phyloP scores from a whole-genome alignment of 2,113 vertebrate species.

The Tragelaphus buxtoni region DNA sequence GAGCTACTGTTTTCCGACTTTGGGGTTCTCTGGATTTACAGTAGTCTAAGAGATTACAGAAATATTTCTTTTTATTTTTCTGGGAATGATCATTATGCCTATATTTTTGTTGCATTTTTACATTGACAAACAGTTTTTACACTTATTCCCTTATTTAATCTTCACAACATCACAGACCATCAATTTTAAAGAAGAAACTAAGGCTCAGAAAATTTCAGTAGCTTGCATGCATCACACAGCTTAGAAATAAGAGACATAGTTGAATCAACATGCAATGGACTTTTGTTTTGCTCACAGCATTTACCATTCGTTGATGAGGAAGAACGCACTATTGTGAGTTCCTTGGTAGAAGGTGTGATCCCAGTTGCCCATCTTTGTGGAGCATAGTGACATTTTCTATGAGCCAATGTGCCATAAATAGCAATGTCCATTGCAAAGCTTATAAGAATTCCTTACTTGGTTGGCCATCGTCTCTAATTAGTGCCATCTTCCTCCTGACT shows the following conservation, averaged over 20 bases:
- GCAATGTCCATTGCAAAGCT: neutral
- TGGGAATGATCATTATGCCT: neutral
- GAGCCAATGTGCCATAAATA: neutral
- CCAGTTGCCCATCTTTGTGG: neutral
- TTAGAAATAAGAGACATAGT: neutral
- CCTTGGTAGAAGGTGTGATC: neutral
- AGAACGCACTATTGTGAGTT: neutral
- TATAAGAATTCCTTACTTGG: neutral
- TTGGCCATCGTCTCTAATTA: neutral
- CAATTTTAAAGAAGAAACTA: neutral
- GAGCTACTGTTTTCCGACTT: neutral
- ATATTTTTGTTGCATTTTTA: neutral
- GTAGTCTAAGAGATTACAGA: neutral
- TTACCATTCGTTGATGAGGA: neutral
- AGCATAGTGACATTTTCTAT: neutral
- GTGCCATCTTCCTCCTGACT: neutral
- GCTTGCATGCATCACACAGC: neutral
- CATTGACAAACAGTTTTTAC: neutral
- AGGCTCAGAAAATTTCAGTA: neutral
- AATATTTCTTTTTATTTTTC: neutral
- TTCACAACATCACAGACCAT: neutral
- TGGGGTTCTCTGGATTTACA: neutral
- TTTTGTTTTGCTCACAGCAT: neutral
- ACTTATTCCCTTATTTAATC: neutral
- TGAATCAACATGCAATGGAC: neutral